Conservation (phyloP, 2,797 vertebrate genomes). For the Limosa lapponica region DNA sequence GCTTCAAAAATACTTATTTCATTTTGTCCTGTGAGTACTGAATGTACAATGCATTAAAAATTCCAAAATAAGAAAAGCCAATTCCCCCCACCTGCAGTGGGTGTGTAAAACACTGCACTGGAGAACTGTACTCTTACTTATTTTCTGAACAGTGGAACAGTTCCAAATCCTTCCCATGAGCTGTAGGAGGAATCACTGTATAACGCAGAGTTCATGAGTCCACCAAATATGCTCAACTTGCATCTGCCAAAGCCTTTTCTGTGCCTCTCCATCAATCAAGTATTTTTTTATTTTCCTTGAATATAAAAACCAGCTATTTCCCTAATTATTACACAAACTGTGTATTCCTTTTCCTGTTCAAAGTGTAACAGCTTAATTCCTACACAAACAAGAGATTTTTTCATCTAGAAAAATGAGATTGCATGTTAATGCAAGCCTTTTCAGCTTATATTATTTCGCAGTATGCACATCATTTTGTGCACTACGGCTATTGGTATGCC, state of each 20-base stretch:
- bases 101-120: background rate
- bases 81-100: background rate
- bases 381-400: background rate
- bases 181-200: background rate
- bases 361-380: background rate
- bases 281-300: background rate
- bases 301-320: rapidly evolving
- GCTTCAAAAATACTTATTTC: background rate
- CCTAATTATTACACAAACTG: background rate
- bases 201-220: background rate
- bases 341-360: background rate
- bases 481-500: background rate
- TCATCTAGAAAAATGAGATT: background rate
- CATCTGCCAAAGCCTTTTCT: background rate
- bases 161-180: background rate
- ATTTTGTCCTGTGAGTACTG: background rate
- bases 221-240: background rate
- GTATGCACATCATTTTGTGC: background rate
- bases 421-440: background rate
- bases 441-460: background rate
- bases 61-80: rapidly evolving
- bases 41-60: background rate
- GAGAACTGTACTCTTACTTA: background rate
- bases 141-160: background rate
- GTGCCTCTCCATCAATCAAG: background rate